Conservation (phyloP, 2,888 invertebrate species). For the Tolmerus cingulatus region DNA sequence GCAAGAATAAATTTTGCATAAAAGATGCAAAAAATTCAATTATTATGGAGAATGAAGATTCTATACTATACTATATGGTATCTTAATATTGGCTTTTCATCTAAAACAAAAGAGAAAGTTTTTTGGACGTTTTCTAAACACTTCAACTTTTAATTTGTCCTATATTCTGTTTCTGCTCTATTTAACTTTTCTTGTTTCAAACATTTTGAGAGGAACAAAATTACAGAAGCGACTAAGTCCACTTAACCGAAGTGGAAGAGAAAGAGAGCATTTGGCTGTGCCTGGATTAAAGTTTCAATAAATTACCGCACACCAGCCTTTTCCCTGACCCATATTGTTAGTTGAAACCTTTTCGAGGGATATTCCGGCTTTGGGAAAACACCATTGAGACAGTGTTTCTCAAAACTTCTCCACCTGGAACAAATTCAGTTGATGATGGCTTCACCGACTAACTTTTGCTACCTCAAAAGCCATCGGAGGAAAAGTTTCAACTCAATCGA, state of each 20-base stretch:
- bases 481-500: background rate
- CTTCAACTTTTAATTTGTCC: background rate
- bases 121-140: background rate
- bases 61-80: background rate
- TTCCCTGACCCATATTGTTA: background rate
- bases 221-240: background rate
- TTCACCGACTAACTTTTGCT: background rate
- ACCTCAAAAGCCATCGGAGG: background rate
- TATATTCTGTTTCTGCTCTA: background rate
- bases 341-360: background rate
- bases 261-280: background rate
- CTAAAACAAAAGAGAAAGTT: background rate
- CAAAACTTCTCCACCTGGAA: background rate
- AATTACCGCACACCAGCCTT: background rate
- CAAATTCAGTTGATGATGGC: background rate
- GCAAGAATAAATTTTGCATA: no score
- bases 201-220: background rate
- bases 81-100: background rate
- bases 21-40: no score
- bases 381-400: background rate
- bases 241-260: background rate
- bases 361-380: background rate
- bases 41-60: no score
- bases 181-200: background rate
- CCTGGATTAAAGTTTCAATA: background rate